These are phyloP conservation scores for Anthoscopus minutus DNA, from an alignment of 2,113 vertebrate genomes.

Conservation along the genomic window DNA sequence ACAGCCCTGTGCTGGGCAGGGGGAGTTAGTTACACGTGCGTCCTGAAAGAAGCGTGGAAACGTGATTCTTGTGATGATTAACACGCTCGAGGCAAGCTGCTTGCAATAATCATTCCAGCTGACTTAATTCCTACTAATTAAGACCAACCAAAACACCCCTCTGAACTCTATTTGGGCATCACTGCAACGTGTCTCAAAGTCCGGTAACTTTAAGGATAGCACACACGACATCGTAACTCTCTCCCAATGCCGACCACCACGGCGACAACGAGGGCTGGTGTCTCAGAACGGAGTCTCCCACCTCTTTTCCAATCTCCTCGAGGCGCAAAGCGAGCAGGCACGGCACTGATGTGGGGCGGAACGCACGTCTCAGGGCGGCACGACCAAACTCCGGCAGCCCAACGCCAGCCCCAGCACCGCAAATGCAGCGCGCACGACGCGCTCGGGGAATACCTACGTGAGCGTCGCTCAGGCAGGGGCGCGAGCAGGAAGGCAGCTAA, in stretches of 20 bases:
- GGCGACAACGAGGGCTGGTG: accelerated
- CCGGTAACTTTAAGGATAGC: not conserved
- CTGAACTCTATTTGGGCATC: not conserved
- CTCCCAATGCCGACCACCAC: not conserved
- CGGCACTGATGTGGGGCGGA: accelerated
- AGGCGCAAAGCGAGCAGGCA: not conserved
- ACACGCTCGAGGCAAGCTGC: not conserved
- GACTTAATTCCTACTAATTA: not conserved
- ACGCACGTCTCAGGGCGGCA: accelerated
- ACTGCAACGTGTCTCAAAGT: accelerated
- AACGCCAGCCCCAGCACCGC: not conserved
- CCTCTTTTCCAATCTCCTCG: too few species aligned
- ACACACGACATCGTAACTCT: accelerated
- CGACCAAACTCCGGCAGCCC: not conserved
- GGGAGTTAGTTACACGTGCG: not conserved
- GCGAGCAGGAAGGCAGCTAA: not conserved
- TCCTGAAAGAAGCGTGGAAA: not conserved
- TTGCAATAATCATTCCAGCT: not conserved
- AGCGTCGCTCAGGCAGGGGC: not conserved
- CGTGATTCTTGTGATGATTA: accelerated
- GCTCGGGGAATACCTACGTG: not conserved
- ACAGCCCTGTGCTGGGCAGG: not conserved
- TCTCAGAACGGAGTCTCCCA: not conserved
- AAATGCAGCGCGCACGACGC: not conserved
- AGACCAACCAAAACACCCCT: not conserved